Evolutionary conservation across 2,888 invertebrate genomes (phyloP), one percentile per base, ranked within the genome.

Genomic region (Sphaeridia pumilis): DNA sequence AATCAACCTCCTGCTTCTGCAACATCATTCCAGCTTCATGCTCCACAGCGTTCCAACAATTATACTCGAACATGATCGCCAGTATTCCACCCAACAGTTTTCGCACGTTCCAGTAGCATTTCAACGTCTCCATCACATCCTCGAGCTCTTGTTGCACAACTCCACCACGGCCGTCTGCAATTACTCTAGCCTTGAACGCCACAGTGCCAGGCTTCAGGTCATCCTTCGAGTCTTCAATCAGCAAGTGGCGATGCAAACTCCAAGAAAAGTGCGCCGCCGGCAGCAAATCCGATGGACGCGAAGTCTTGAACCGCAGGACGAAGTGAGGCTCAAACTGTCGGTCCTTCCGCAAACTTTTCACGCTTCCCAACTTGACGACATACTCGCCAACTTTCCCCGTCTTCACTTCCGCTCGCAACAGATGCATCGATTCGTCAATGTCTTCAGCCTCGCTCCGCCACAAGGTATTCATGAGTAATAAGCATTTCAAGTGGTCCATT

Each of bases 161-260:
- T n/a, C 27, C n/a, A n/a, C 25, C 27, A 7, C 25, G 22, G 35
- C 36, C 36, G 36, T 47, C n/a, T 25, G 21, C 14, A 36, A 47
- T 47, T 25, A 36, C 36, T 14, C 35, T 14, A 7, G 47, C 47
- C 20, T 22, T 49, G n/a, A 42, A 49, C 4, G 41, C 49, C 7
- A 49, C 17, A 17, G 27, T 28, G 12, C 42, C 42, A 24, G 35
- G 5, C 20, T 38, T 20, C 17, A 38, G 12, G 17, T 14, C 20
- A 5, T 7, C 12, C 12, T 38, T 38, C 5, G n/a, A n/a, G n/a
- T 38, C 38, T 17, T 38, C 38, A 5, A 7, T 14, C 17, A 38
- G 12, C 12, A 7, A 17, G 5, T 14, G 7, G 10, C 20, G 12
- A 17, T 38, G 38, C 7, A 38, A 17, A 20, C 17, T 7, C 10